Percentiles rank a stretch among this genome's conserved stretches.
These are phyloP conservation scores for Metridium senile DNA, from an alignment of 92 coral and sea anemone genomes.

Conservation along the genomic window DNA sequence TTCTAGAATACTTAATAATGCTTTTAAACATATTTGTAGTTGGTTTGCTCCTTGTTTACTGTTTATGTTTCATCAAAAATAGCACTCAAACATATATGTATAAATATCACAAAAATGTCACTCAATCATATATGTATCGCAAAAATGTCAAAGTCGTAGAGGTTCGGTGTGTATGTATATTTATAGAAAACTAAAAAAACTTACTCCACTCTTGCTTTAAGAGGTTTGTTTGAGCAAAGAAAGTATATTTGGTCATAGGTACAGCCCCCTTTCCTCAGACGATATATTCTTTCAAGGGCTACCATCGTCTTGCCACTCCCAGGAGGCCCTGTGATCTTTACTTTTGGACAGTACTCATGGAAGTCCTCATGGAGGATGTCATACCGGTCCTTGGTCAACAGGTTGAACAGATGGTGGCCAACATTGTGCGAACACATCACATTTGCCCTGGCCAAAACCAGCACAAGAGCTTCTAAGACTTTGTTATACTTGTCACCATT, in stretches of 20 bases:
- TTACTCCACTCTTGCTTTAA: background rate
- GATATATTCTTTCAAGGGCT: background rate
- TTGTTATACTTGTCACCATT: background rate
- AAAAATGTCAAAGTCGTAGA: no score
- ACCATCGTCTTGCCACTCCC: background rate
- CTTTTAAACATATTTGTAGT: no score
- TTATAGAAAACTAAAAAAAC: background rate
- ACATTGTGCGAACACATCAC: background rate
- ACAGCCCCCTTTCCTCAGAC: background rate
- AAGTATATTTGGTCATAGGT: background rate
- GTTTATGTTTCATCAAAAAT: no score
- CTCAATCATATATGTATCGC: no score
- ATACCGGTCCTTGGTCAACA: background rate
- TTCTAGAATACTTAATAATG: no score
- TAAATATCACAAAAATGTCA: no score
- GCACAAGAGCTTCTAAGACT: background rate
- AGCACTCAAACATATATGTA: no score
- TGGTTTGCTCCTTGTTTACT: no score
- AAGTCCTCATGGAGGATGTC: background rate
- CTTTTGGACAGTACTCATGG: background rate
- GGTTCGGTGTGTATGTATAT: no score
- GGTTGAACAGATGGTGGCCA: background rate
- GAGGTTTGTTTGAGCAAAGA: background rate
- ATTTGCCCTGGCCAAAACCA: conserved; percentile 16
- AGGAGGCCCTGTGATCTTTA: background rate